Evolutionary conservation across 2,113 vertebrate genomes (phyloP).

Genomic region (Orcinus orca): DNA sequence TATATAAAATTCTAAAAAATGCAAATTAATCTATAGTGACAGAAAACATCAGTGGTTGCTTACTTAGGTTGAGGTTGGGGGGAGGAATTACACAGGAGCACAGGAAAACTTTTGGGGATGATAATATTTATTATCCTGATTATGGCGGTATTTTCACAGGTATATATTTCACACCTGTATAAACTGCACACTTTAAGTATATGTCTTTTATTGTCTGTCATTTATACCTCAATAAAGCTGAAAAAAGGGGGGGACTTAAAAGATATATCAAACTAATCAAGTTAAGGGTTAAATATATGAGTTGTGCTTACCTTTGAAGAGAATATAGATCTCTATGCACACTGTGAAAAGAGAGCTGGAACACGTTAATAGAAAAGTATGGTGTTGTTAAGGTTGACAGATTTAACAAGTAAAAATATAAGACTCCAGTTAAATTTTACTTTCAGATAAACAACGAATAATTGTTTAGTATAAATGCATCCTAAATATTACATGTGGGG

Average conservation of each 20-base stretch:
- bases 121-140: background rate
- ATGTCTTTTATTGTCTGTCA: slow-evolving; percentile 12
- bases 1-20: slow-evolving; percentile 25
- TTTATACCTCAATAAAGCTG: slow-evolving; percentile 1
- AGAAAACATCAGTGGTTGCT: background rate
- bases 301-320: slow-evolving; percentile 17
- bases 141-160: background rate
- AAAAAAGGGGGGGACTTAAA: background rate
- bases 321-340: background rate
- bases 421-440: background rate
- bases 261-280: background rate
- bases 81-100: background rate
- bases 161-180: background rate
- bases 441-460: background rate
- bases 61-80: background rate
- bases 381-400: background rate
- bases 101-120: background rate
- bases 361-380: background rate
- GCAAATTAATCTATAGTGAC: background rate
- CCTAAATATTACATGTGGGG: background rate
- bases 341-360: background rate
- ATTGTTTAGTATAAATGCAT: slow-evolving; percentile 2
- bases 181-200: background rate
- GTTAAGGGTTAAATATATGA: background rate
- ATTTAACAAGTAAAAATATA: slow-evolving; percentile 28